Evolutionary conservation across 2,113 vertebrate species (phyloP), one percentile per base, ranked within the genome.

Genomic region (Gymnogyps californianus): DNA sequence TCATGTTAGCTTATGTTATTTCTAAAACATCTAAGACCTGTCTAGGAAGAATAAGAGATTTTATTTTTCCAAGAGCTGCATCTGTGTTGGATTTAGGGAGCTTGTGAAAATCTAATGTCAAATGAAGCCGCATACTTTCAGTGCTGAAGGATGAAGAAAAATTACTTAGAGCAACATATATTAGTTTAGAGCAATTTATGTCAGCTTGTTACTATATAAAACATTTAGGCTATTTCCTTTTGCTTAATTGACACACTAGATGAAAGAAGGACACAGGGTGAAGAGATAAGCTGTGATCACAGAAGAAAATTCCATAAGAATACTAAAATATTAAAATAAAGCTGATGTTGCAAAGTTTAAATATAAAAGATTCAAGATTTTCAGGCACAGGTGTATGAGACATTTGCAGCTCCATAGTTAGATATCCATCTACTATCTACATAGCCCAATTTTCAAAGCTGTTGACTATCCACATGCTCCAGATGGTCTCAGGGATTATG

Each of bases 1-100:
- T 62, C 38, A 25, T 51, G 9, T 54, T 71, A 78, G 19, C 16
- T 86, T 77, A 66, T 42, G 17, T 19, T 89, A 67, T 79, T 94
- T 89, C 54, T 87, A 74, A 83, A 84, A 65, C 17, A 52, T 58
- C 28, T 64, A 69, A 62, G 51, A 71, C 26, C 12, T 79, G 4
- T 42, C 54, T 64, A 65, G 32, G 29, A 92, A 86, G 42, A 81
- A 88, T 17, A 92, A 91, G 26, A 65, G 10, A 69, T 57, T 51
- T 22, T 69, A 1, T 72, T 91, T 94, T 94, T 88, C 38, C 19
- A 81, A 67, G 36, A 79, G 3, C 24, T 71, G 32, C 78, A 88
- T 79, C 87, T 95, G 76, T 77, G 34, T 79, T 69, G 77, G 67
- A 91, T 95, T 97, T 88, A 87, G 32, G 29, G 16, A 91, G 32